Conservation (phyloP, 2,888 invertebrate species). For the Julus scandinavius region DNA sequence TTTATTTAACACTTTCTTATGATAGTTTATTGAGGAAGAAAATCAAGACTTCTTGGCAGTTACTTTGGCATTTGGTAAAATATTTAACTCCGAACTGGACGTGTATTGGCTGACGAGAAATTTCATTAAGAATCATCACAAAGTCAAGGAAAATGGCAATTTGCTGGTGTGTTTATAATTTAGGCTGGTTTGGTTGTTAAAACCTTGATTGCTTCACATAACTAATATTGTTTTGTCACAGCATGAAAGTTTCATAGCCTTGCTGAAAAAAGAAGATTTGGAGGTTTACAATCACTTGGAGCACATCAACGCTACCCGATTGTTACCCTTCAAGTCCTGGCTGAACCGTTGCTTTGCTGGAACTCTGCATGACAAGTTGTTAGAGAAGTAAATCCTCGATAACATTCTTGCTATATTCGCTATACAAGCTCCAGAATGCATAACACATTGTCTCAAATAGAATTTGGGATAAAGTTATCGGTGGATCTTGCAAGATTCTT, state of each 20-base stretch:
- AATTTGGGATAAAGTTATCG: constrained; percentile 89
- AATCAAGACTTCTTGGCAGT: constrained; percentile 69
- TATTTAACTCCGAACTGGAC: constrained; percentile 80
- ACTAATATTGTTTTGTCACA: constrained; percentile 60
- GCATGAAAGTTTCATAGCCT: constrained; percentile 59
- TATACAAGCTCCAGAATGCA: constrained; percentile 50
- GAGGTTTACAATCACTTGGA: constrained; percentile 77
- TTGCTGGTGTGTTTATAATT: constrained; percentile 59
- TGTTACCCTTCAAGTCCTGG: constrained; percentile 80
- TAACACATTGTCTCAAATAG: constrained; percentile 68
- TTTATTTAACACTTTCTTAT: neutral
- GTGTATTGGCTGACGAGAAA: constrained; percentile 85
- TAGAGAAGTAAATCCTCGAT: constrained; percentile 73
- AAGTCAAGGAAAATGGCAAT: constrained; percentile 69
- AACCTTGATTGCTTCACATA: constrained; percentile 49
- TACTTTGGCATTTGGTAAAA: constrained; percentile 76
- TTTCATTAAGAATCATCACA: constrained; percentile 77
- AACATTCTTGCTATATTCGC: neutral
- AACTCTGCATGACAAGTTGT: constrained; percentile 79
- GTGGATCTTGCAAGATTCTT: constrained; percentile 84
- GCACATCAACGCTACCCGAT: constrained; percentile 74
- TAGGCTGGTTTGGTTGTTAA: neutral
- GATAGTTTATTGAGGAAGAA: constrained; percentile 59
- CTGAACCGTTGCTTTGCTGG: constrained; percentile 85
- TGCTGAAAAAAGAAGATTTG: constrained; percentile 80